Base-by-base conservation (phyloP, 2,797 vertebrate genomes). In the Thalassophryne amazonica region DNA sequence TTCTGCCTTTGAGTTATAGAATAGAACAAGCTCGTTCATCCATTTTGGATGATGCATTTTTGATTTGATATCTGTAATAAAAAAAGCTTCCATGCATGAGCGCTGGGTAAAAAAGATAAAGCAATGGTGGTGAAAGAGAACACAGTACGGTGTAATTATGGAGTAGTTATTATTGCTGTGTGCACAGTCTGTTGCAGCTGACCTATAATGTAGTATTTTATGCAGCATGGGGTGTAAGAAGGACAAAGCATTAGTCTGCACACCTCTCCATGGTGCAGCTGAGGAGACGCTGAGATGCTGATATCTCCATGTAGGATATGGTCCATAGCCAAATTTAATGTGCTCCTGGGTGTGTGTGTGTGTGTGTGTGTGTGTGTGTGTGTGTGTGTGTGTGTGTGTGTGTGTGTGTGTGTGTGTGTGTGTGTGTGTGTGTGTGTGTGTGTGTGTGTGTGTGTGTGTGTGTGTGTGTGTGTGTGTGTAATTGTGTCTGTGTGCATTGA, bases 181-280 rank as follows among this genome's bases (percentile, higher is more conserved):
- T 48, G 17, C 58, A 68, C 63, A 72, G 53, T 58, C 56, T 68
- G 73, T 61, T 58, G 51, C 73, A 58, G 59, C 59, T 63, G 69
- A 84, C 79, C 78, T 64, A n/a, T n/a, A 42, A 76, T 78, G 66
- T 71, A 53, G 60, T 41, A 43, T 84, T 81, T 77, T 58, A 82
- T 81, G 84, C 70, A 76, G 66, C 35, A 30, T 11, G 18, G 35
- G 23, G 25, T 42, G 47, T 58, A 74, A 75, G 64, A 80, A 78
- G 69, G 67, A 73, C 80, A 67, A 69, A 70, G 60, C 52, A 56
- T 23, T n/a, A 11, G 48, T 23, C 46, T 60, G 59, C 53, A 60
- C 38, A 57, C 53, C 33, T 47, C 53, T 70, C 45, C 69, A 57
- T 59, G 66, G 45, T 60, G 49, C 72, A 62, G 71, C 63, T 67